These are phyloP conservation scores for Pantherophis guttatus DNA, from an alignment of 2,113 vertebrate genomes.

Conservation along the genomic window DNA sequence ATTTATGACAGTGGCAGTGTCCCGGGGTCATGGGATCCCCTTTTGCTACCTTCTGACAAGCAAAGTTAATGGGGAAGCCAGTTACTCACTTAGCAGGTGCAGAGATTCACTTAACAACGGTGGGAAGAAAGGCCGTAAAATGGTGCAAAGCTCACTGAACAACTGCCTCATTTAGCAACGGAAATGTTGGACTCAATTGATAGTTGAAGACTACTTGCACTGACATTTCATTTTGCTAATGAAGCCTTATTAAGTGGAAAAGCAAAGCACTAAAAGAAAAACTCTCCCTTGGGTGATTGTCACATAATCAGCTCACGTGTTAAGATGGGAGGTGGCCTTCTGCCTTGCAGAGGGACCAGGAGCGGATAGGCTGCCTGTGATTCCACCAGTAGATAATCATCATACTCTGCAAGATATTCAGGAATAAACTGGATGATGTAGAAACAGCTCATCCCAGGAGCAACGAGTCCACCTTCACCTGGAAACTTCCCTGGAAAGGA, in stretches of 20 bases:
- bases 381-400: constrained; percentile 84
- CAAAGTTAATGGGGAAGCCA: not conserved
- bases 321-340: constrained; percentile 81
- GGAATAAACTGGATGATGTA: constrained; percentile 85
- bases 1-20: not conserved
- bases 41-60: not conserved
- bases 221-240: not conserved
- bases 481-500: constrained; percentile 84
- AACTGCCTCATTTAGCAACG: not conserved
- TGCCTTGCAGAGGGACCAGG: constrained; percentile 79
- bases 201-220: not conserved
- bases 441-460: constrained; percentile 91
- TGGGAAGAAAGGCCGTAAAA: not conserved
- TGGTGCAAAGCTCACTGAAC: not conserved
- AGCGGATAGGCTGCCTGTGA: constrained; percentile 76
- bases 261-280: too few relatives aligned
- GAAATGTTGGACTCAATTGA: not conserved
- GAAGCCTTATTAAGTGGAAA: not conserved
- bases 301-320: constrained; percentile 73
- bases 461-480: constrained; percentile 82
- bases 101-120: not conserved
- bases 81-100: not conserved
- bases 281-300: too few relatives aligned
- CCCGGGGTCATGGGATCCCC: too few relatives aligned
- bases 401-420: constrained; percentile 79